A percentile compares a stretch with the other conserved stretches of the same genome.
These are phyloP conservation scores for Acronicta psi DNA, from an alignment of 2,888 invertebrate species.

Conservation along the genomic window DNA sequence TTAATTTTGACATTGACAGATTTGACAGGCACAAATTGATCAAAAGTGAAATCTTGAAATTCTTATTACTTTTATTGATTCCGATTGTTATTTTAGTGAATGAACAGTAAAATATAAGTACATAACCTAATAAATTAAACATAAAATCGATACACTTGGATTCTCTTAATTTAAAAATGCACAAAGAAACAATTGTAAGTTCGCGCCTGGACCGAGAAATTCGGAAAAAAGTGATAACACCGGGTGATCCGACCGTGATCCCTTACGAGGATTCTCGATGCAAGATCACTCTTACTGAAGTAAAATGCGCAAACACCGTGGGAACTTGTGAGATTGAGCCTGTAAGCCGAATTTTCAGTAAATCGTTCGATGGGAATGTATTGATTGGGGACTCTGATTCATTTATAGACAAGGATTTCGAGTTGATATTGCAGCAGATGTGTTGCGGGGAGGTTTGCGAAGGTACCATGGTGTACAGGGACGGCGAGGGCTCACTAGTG, in stretches of 20 bases:
- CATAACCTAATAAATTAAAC: no score
- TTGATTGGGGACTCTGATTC: slow-evolving; percentile 84
- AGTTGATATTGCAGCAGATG: slow-evolving; percentile 88
- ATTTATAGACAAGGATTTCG: slow-evolving; percentile 86
- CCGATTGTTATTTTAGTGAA: no score
- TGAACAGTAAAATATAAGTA: no score
- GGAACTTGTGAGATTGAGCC: slow-evolving; percentile 72
- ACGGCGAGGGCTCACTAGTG: slow-evolving; percentile 65
- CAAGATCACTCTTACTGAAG: slow-evolving; percentile 72
- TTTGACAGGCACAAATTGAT: no score
- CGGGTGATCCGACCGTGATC: slow-evolving; percentile 79
- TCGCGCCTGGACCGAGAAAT: slow-evolving; percentile 77
- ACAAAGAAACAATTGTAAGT: slow-evolving; percentile 69
- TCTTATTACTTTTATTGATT: no score
- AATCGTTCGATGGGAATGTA: slow-evolving; percentile 79
- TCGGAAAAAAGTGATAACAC: slow-evolving; percentile 73
- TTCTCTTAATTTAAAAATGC: slow-evolving; percentile 60
- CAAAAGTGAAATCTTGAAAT: no score
- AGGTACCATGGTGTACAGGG: slow-evolving; percentile 75
- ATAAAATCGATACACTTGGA: not conserved
- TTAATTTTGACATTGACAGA: no score
- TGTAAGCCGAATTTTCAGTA: slow-evolving; percentile 74
- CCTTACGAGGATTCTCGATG: slow-evolving; percentile 85
- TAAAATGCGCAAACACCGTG: slow-evolving; percentile 67
- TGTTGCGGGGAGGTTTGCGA: slow-evolving; percentile 81